A percentile compares a stretch with the other conserved stretches of the same genome.
These are phyloP conservation scores for Hedya salicella DNA, from an alignment of 2,888 invertebrate genomes.

Conservation along the genomic window DNA sequence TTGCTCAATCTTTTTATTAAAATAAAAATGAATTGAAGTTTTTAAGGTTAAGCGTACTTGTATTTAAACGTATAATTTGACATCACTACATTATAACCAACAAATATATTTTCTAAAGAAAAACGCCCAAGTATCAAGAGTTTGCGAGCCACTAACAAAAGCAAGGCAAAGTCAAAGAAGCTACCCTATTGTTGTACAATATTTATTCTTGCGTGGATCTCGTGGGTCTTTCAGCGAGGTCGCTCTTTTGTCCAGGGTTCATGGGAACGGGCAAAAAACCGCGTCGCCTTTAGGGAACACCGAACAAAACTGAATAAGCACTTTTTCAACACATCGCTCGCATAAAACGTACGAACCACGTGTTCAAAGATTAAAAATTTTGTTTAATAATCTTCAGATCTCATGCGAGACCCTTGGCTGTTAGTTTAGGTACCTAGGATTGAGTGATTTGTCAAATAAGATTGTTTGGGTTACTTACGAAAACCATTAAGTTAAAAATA, in stretches of 20 bases:
- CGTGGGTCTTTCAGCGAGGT: constrained; percentile 78
- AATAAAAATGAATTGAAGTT: no score
- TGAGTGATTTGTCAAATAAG: constrained; percentile 18
- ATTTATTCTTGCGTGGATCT: constrained; percentile 84
- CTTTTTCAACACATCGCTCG: constrained; percentile 72
- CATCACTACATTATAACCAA: no score
- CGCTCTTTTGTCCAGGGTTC: constrained; percentile 81
- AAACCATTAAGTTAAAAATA: not conserved
- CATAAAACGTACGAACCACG: constrained; percentile 69
- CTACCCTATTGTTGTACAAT: constrained; percentile 81
- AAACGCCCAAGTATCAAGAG: constrained; percentile 62
- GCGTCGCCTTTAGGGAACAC: constrained; percentile 73
- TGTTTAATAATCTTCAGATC: constrained; percentile 69
- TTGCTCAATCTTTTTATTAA: no score
- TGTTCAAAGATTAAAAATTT: constrained; percentile 74
- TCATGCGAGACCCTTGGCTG: constrained; percentile 58
- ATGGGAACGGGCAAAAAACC: constrained; percentile 83
- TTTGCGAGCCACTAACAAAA: constrained; percentile 44
- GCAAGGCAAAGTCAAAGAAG: constrained; percentile 79
- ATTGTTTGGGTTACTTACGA: not conserved
- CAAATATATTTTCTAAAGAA: no score
- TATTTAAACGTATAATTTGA: no score
- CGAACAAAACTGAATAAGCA: constrained; percentile 79
- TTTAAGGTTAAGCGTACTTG: no score
- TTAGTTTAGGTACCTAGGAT: constrained; percentile 23